These are phyloP conservation scores for Eurosta solidaginis DNA, from an alignment of 1,140 invertebrate species.

Conservation along the genomic window DNA sequence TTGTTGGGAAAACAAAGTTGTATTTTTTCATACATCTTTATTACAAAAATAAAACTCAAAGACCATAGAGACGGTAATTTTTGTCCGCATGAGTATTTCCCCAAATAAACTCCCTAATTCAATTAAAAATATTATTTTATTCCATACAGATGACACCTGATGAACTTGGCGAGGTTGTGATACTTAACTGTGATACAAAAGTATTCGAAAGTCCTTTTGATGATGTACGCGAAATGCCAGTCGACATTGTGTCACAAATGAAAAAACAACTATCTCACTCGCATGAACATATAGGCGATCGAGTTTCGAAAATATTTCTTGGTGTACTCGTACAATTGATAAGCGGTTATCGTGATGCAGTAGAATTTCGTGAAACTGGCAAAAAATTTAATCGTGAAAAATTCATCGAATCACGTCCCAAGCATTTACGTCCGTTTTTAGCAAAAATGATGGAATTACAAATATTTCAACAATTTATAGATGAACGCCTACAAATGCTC, in stretches of 20 bases:
- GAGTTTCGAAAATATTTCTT: slow-evolving; percentile 88
- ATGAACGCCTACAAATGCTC: slow-evolving; percentile 86
- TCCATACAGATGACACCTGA: slow-evolving; percentile 63
- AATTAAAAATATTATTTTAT: neutral
- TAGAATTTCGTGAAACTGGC: slow-evolving; percentile 74
- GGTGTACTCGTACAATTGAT: slow-evolving; percentile 88
- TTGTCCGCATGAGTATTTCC: no score
- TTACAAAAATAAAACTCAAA: no score
- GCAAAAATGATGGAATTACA: slow-evolving; percentile 89
- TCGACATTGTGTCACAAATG: slow-evolving; percentile 73
- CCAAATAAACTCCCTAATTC: neutral
- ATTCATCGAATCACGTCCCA: slow-evolving; percentile 82
- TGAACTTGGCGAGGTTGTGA: slow-evolving; percentile 89
- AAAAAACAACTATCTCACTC: slow-evolving; percentile 67
- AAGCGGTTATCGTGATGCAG: slow-evolving; percentile 90
- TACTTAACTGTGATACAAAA: slow-evolving; percentile 89
- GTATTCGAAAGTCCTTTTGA: slow-evolving; percentile 83
- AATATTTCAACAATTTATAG: slow-evolving; percentile 96
- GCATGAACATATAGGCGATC: slow-evolving; percentile 76
- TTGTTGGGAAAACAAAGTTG: no score
- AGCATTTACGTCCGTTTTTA: slow-evolving; percentile 84
- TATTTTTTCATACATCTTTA: no score
- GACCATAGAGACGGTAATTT: no score
- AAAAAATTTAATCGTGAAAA: slow-evolving; percentile 86
- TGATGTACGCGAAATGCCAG: slow-evolving; percentile 83